Conservation (phyloP, 1,140 invertebrate genomes). For the Adelges cooleyi region DNA sequence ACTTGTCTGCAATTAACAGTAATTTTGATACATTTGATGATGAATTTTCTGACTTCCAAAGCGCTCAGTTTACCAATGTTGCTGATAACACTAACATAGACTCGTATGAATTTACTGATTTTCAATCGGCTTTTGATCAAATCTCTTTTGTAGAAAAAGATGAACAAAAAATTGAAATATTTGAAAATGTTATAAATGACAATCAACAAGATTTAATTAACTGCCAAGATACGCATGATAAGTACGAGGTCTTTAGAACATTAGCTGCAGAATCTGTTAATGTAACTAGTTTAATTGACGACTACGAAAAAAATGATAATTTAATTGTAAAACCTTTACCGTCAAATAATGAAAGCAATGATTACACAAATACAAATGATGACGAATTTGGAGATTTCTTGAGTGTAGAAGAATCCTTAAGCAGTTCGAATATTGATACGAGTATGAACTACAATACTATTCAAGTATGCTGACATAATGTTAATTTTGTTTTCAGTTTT, state of each 20-base stretch:
- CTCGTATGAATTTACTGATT: constrained; percentile 31
- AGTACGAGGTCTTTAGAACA: constrained; percentile 30
- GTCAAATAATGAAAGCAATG: not conserved
- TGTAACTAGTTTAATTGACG: not conserved
- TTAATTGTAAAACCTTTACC: constrained; percentile 6
- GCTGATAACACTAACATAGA: not conserved
- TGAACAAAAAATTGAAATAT: not conserved
- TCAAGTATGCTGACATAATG: too few species aligned
- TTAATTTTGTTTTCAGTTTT: constrained; percentile 28
- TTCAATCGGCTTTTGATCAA: constrained; percentile 30
- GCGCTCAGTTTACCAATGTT: constrained; percentile 31
- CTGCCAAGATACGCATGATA: constrained; percentile 15
- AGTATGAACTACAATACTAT: too few species aligned
- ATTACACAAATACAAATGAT: constrained; percentile 29
- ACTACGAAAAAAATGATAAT: not conserved
- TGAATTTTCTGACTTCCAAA: constrained; percentile 36
- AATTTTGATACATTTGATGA: constrained; percentile 30
- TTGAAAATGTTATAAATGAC: not conserved
- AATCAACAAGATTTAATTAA: constrained; percentile 6
- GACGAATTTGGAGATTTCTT: constrained; percentile 52
- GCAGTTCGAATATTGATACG: not conserved
- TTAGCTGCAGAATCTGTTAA: not conserved
- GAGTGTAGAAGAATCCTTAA: constrained; percentile 37
- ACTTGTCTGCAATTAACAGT: constrained; percentile 9
- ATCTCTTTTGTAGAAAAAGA: not conserved